These are phyloP conservation scores for Papilio aristodemus DNA, from an alignment of 1,140 invertebrate species.

Conservation along the genomic window DNA sequence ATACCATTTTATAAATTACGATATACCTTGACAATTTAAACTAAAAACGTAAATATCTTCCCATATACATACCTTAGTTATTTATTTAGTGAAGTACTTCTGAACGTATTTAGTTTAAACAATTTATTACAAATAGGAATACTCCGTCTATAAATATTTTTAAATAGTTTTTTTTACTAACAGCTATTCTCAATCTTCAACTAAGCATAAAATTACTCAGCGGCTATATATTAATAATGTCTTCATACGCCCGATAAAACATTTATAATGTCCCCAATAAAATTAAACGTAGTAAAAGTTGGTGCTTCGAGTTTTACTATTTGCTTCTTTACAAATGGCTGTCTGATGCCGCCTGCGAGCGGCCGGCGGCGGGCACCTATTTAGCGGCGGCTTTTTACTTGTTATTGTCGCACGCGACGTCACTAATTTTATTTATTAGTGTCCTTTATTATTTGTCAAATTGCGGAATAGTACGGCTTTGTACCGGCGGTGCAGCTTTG, in stretches of 20 bases:
- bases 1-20: no score
- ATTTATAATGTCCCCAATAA: constrained; percentile 37
- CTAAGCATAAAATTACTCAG: constrained; percentile 20
- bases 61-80: no score
- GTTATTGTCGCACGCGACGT: constrained; percentile 53
- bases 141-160: no score
- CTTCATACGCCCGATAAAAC: constrained; percentile 40
- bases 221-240: constrained; percentile 30
- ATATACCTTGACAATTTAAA: no score
- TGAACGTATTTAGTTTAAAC: neutral
- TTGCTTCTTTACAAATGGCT: constrained; percentile 28
- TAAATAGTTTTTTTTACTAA: constrained; percentile 16
- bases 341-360: neutral
- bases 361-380: constrained; percentile 38
- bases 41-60: no score
- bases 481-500: constrained; percentile 50
- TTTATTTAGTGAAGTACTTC: no score
- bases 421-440: constrained; percentile 76
- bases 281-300: constrained; percentile 33
- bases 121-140: neutral
- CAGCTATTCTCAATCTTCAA: constrained; percentile 25
- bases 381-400: constrained; percentile 43
- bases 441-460: constrained; percentile 59
- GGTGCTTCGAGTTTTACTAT: constrained; percentile 20
- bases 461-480: constrained; percentile 57